Base-by-base conservation (phyloP, 1,140 invertebrate species). In the Drosophila ogumai region DNA sequence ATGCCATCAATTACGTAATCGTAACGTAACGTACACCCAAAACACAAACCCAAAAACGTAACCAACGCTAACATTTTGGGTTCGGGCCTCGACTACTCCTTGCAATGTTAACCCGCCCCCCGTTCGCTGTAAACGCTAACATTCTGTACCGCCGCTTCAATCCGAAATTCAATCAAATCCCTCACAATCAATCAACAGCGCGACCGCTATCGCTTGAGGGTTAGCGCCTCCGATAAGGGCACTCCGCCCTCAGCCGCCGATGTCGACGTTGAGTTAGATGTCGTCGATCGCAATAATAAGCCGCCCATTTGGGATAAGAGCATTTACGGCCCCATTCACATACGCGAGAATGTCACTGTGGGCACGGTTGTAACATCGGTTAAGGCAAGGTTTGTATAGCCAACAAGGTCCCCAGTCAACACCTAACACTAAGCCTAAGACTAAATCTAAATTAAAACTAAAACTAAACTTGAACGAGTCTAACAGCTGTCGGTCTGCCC, bases 261-360 rank as follows among this genome's bases (percentile, higher is more conserved):
- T 94, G 98, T 98, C 94, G 97, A 98, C 94, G 97, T 98, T 94
- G 96, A 98, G 94, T 96, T 99, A 96, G 97, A 98, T 95, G 97
- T 99, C 94, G 97, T 99, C 94, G 97, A 98, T 96, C 96, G 97
- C 94, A 98, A 98, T 95, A 98, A 98, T 96, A 98, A 98, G 95
- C 97, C 98, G 93, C 98, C 98, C 93, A 95, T 98, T 93, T 99
- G 97, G 97, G 97, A 98, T 95, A 95, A 95, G 94, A 95, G 94
- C 94, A 95, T 97, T 94, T 98, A 98, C 95, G 97, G 97, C 94
- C 97, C 97, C 94, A 97, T 97, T 95, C 96, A 96, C 95, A 97
- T 98, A 95, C 96, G 96, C 95, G 98, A 99, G 96, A 98, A 98
- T 96, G 97, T 98, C 95, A 98, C 97, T 95, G 97, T 98, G 95